Percentiles rank a stretch among this genome's conserved stretches.
These are phyloP conservation scores for Elephantulus edwardii DNA, from an alignment of 2,113 vertebrate species.

Conservation along the genomic window DNA sequence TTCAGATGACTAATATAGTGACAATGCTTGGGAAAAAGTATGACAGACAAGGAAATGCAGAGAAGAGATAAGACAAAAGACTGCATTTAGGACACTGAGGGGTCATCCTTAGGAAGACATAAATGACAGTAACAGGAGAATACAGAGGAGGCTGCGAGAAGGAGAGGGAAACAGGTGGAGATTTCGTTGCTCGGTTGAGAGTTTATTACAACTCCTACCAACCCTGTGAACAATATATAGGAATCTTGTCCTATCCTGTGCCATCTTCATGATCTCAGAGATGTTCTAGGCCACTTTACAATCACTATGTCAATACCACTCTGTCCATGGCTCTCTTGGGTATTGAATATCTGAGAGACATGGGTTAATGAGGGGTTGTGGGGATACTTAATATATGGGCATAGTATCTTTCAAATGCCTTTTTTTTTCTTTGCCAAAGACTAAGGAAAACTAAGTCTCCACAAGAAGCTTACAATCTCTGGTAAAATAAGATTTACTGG, in stretches of 20 bases:
- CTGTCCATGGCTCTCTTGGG: neutral
- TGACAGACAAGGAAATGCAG: neutral
- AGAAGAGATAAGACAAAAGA: neutral
- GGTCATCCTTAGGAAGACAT: neutral
- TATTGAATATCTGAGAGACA: neutral
- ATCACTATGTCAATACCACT: too few species aligned
- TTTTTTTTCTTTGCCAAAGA: neutral
- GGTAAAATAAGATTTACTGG: slow-evolving; percentile 26
- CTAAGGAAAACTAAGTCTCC: slow-evolving; percentile 25
- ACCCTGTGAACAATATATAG: too few species aligned
- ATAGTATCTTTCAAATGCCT: neutral
- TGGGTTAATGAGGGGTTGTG: neutral
- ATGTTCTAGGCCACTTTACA: neutral
- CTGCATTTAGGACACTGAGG: neutral
- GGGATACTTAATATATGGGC: neutral
- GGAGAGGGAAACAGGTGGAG: neutral
- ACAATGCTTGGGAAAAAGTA: neutral
- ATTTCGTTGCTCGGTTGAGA: too few species aligned
- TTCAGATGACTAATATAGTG: neutral
- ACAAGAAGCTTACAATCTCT: neutral
- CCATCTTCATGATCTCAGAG: too few species aligned
- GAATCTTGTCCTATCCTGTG: too few species aligned
- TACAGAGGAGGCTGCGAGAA: neutral
- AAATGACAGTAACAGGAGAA: neutral
- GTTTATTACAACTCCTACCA: too few species aligned